phyloP scores from a whole-genome alignment of 1,140 invertebrate species.

The Neomicropteryx cornuta region DNA sequence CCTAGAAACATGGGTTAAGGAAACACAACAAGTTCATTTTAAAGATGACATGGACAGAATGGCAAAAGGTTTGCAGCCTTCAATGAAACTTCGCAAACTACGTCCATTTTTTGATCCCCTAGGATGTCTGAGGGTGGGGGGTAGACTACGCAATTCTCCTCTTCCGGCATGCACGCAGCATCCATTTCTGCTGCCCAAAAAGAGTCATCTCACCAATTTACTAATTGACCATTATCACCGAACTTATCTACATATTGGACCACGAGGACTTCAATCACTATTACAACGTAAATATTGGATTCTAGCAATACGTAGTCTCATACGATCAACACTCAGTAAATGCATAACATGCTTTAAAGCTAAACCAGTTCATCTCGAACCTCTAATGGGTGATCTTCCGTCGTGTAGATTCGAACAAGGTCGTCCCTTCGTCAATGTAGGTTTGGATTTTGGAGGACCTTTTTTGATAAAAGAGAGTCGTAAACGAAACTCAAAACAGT shows the following conservation, averaged over 20 bases:
- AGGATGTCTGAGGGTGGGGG: slow-evolving; percentile 16
- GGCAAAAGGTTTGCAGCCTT: no score
- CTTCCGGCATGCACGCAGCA: slow-evolving; percentile 10
- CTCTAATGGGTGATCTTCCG: slow-evolving; percentile 9
- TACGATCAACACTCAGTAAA: slow-evolving; percentile 5
- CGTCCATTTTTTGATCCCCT: slow-evolving; percentile 8
- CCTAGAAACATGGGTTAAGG: no score
- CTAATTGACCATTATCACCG: slow-evolving; percentile 14
- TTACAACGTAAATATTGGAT: slow-evolving; percentile 15
- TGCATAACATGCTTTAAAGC: slow-evolving; percentile 4
- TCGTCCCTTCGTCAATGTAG: slow-evolving; percentile 5
- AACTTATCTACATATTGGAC: slow-evolving; percentile 13
- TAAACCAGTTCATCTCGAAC: neutral
- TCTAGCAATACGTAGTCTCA: slow-evolving; percentile 7
- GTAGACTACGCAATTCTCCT: slow-evolving; percentile 10
- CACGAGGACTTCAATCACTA: slow-evolving; percentile 11
- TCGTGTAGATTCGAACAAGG: slow-evolving; percentile 2
- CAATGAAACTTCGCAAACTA: slow-evolving; percentile 7
- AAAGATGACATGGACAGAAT: no score
- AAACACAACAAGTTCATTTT: no score
- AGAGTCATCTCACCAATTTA: slow-evolving; percentile 10
- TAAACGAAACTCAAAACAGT: slow-evolving; percentile 4
- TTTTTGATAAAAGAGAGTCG: slow-evolving; percentile 9
- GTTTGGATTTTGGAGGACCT: slow-evolving; percentile 11
- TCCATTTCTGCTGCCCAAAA: slow-evolving; percentile 13